A percentile compares a stretch with the other conserved stretches of the same genome.
Conservation (phyloP, 2,797 vertebrate genomes). For the Bradypodion ventrale region DNA sequence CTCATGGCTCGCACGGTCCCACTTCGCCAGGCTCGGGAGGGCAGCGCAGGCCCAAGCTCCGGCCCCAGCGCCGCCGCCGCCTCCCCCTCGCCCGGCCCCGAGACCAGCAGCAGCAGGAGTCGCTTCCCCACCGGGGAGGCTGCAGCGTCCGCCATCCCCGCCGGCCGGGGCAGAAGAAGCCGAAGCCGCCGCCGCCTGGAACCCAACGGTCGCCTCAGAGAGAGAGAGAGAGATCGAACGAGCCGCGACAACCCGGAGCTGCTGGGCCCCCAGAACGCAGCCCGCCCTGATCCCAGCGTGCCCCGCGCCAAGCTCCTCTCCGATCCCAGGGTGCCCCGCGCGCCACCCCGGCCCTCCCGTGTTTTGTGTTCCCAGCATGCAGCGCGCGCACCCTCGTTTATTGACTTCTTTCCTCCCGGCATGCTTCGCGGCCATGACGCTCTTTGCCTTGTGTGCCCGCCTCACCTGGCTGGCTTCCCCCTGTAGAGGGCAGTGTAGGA, state of each 20-base stretch:
- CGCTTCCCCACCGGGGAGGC: slow-evolving; percentile 90
- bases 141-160: slow-evolving; percentile 86
- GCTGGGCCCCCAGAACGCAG: slow-evolving; percentile 60
- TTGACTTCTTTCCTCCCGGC: slow-evolving; percentile 14
- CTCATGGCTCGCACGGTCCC: slow-evolving; percentile 94
- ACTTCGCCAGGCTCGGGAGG: slow-evolving; percentile 88
- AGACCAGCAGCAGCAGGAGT: slow-evolving; percentile 83
- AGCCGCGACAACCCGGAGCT: slow-evolving; percentile 21
- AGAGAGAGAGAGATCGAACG: too few relatives aligned
- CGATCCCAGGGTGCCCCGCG: slow-evolving; percentile 33
- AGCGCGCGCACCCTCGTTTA: background rate
- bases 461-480: too few relatives aligned
- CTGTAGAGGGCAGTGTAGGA: background rate
- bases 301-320: slow-evolving; percentile 49
- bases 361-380: slow-evolving; percentile 1
- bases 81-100: slow-evolving; percentile 66
- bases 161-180: slow-evolving; percentile 28
- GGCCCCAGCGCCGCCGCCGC: slow-evolving; percentile 47
- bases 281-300: slow-evolving; percentile 54
- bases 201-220: slow-evolving; percentile 42
- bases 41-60: slow-evolving; percentile 82
- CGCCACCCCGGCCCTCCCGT: background rate
- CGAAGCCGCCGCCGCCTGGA: slow-evolving; percentile 45
- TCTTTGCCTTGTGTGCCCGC: background rate
- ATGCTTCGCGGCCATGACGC: background rate